These are phyloP conservation scores for Campoletis sonorensis DNA, from an alignment of 1,140 invertebrate species.

Conservation along the genomic window DNA sequence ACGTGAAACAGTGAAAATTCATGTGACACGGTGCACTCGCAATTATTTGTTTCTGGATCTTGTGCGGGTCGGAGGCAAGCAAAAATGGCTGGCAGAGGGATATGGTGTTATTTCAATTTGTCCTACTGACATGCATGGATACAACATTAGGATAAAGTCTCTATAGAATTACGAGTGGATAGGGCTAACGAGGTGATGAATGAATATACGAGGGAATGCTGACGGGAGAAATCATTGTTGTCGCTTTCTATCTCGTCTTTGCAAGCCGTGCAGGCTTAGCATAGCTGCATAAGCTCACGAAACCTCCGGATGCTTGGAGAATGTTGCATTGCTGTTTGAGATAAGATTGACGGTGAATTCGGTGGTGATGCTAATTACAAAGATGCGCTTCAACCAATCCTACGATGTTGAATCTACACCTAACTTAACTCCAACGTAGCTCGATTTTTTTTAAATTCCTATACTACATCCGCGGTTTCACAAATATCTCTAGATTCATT, in stretches of 20 bases:
- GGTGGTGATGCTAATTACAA: not conserved
- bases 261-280: not conserved
- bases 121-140: not conserved
- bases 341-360: constrained; percentile 2
- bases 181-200: constrained; percentile 5
- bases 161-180: not conserved
- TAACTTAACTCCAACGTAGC: not conserved
- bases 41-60: no score
- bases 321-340: constrained; percentile 1
- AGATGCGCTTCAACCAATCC: not conserved
- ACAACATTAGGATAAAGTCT: not conserved
- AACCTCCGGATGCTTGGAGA: not conserved
- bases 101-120: not conserved
- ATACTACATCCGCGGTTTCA: no score
- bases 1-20: no score
- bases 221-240: not conserved
- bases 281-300: not conserved
- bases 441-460: no score
- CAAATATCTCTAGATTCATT: no score
- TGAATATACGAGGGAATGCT: constrained; percentile 6
- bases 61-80: no score
- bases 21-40: no score
- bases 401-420: not conserved
- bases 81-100: no score
- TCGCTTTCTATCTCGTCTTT: not conserved